A percentile compares a stretch with the other conserved stretches of the same genome.
Conservation (phyloP, 2,888 invertebrate species). For the Trichacis sp. region DNA sequence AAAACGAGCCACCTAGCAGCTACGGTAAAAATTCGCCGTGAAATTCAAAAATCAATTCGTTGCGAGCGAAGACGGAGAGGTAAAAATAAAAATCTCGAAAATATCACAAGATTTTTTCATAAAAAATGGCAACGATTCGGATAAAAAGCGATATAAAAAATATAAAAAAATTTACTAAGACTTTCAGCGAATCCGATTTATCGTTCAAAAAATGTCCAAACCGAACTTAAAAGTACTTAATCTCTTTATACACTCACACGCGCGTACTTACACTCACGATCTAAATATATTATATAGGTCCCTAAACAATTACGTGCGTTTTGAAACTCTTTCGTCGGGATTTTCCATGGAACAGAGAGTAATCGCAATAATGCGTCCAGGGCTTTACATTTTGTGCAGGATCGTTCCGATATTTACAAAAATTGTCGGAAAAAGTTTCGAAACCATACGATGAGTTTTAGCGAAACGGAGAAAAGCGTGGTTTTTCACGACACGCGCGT, state of each 20-base stretch:
- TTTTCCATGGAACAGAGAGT: neutral
- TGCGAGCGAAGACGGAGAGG: neutral
- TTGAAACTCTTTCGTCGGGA: conserved; percentile 1
- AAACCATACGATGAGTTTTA: neutral
- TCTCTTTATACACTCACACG: conserved; percentile 1
- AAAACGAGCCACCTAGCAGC: too few species aligned
- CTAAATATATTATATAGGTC: neutral
- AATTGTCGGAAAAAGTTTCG: neutral
- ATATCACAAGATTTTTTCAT: neutral
- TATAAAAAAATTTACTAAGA: neutral
- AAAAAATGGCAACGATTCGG: neutral
- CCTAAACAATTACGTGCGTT: neutral
- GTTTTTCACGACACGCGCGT: neutral
- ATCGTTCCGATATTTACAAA: neutral
- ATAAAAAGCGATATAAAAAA: neutral
- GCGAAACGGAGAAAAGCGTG: conserved; percentile 1
- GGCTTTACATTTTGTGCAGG: neutral
- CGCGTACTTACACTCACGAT: neutral
- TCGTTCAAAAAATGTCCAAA: neutral
- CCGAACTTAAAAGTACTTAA: neutral
- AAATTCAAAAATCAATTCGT: too few species aligned
- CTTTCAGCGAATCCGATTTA: neutral
- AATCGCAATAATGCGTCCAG: neutral
- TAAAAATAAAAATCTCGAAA: neutral
- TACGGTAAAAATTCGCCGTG: too few species aligned